These are phyloP conservation scores for Aspidapion aeneum DNA, from an alignment of 2,888 invertebrate species.

Conservation along the genomic window DNA sequence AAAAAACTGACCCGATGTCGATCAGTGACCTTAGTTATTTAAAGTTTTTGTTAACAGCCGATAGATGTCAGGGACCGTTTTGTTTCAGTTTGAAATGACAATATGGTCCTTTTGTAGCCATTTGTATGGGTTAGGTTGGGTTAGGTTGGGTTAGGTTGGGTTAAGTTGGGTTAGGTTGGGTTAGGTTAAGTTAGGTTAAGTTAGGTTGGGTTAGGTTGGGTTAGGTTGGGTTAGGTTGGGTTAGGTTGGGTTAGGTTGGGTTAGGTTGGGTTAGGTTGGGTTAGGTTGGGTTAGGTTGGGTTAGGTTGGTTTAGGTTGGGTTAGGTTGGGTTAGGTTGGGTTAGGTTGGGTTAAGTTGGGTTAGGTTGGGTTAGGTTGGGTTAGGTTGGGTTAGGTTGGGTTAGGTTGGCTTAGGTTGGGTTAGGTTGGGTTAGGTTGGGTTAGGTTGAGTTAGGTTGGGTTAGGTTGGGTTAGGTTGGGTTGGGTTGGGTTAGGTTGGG, in stretches of 20 bases:
- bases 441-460: too few species aligned
- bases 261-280: slow-evolving; percentile 3
- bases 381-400: slow-evolving; percentile 37
- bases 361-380: slow-evolving; percentile 41
- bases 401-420: slow-evolving; percentile 31
- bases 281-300: slow-evolving; percentile 10
- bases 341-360: slow-evolving; percentile 36
- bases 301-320: slow-evolving; percentile 24
- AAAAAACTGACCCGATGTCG: too few species aligned
- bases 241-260: slow-evolving; percentile 37
- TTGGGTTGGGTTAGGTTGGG: slow-evolving; percentile 17
- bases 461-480: slow-evolving; percentile 17
- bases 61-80: too few species aligned
- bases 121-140: too few species aligned
- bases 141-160: slow-evolving; percentile 22
- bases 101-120: too few species aligned
- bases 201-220: slow-evolving; percentile 3
- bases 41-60: too few species aligned
- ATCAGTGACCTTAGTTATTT: too few species aligned
- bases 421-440: neutral
- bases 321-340: slow-evolving; percentile 44
- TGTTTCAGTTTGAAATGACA: too few species aligned
- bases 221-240: slow-evolving; percentile 43
- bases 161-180: neutral
- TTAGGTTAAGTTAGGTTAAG: slow-evolving; percentile 5